Evolutionary conservation across 2,888 invertebrate genomes (phyloP), one percentile per base, ranked within the genome.

Genomic region (Gerris lacustris): DNA sequence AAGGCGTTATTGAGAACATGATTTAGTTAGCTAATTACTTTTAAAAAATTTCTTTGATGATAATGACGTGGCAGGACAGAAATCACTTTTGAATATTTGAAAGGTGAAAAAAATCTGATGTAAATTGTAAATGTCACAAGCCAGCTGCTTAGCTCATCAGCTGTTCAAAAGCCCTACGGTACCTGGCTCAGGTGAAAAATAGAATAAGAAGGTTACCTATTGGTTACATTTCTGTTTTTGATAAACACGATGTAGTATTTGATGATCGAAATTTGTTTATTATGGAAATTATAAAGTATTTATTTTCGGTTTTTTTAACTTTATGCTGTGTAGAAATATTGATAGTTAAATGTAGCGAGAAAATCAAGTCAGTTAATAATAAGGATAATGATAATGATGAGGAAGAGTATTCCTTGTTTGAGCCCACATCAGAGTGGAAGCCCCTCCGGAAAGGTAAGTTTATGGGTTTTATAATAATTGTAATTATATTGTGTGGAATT

Each of bases 391-490:
- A 66, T 6, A 44, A 6, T 18, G 67, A 55, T n/a, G 69, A 69
- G 31, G 70, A 71, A 17, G 69, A 70, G 18, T 64, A 18, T 31
- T 18, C 18, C 6, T 71, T 70, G 31, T 74, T 74, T 47, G 63
- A 72, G 45, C 71, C 73, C 0, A 74, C 74, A 6, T 68, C 64
- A 45, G 74, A 74, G 63, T 74, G 74, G 74, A 71, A 74, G 63
- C 74, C 72, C 31, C 64, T 74, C 45, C 71, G 68, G 55, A 74
- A 72, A 71, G 74, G 74, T 73, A 31, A 47, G 43, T 55, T 6
- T 47, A 9, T 5, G 15, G 18, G 1, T 17, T 31, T 15, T n/a
- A n/a, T 62, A n/a, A 62, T 4, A 62, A 31, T 31, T 31, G 31
- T 31, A 31, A 31, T 31, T 31, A 11, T 55, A 55, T 55, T 55